Evolutionary conservation across 2,888 invertebrate species (phyloP).

Genomic region (Tachystola acroxantha): DNA sequence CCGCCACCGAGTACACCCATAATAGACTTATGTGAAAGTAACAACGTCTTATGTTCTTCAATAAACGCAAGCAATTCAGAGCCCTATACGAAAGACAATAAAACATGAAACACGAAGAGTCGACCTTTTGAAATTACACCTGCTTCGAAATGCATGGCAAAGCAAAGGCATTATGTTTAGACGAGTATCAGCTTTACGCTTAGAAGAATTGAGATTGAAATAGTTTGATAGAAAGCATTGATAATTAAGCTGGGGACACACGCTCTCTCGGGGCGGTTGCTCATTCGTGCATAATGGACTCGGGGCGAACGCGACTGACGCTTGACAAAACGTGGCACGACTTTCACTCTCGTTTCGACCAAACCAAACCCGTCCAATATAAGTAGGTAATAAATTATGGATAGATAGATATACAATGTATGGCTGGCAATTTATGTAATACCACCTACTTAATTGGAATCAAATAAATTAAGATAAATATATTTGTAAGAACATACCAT

Average conservation of each 20-base stretch:
- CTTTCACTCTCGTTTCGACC: conserved; percentile 67
- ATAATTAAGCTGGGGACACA: conserved; percentile 67
- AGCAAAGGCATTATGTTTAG: conserved; percentile 20
- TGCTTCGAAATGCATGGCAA: conserved; percentile 36
- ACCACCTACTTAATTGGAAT: too few relatives aligned
- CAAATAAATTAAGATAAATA: too few relatives aligned
- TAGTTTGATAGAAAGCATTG: conserved; percentile 20
- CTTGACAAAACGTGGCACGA: conserved; percentile 71
- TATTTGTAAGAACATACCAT: neutral
- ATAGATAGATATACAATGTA: neutral
- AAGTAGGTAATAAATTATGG: conserved; percentile 45
- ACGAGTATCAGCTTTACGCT: conserved; percentile 36
- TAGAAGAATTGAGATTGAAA: conserved; percentile 22
- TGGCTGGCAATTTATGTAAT: too few relatives aligned
- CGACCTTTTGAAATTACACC: conserved; percentile 24
- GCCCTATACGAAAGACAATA: conserved; percentile 15
- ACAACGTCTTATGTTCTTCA: conserved; percentile 29
- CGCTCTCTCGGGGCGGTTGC: conserved; percentile 74
- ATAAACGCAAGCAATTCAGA: conserved; percentile 13
- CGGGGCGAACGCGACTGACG: conserved; percentile 49
- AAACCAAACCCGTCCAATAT: conserved; percentile 42
- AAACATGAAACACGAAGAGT: conserved; percentile 21
- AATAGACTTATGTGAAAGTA: conserved; percentile 44
- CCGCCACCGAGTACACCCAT: conserved; percentile 64
- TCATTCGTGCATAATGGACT: conserved; percentile 77